Evolutionary conservation across 2,797 vertebrate genomes (phyloP), one percentile per base, ranked within the genome.

Genomic region (Strix occidentalis): DNA sequence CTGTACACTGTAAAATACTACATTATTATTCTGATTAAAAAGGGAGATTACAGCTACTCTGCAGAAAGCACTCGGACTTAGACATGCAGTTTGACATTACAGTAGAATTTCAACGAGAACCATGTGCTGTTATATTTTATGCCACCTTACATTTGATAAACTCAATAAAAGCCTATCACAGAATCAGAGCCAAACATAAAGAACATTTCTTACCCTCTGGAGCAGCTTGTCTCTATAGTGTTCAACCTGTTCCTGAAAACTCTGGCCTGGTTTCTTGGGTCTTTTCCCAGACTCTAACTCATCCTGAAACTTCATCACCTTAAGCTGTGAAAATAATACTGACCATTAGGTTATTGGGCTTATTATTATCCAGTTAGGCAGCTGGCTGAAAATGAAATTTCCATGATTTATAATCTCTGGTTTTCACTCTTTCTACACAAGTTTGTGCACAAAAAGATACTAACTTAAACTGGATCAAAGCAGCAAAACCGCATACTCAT

Each of bases 231-330:
- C 99, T 97, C 99, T 98, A 97, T 99, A 99, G 95, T 99, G 99
- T 97, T 99, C 99, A 97, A 99, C 99, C 98, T 99, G 99, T 89
- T 99, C 99, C 97, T 99, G 99, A 97, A 99, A 98, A 96, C 98
- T 99, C 96, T 99, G 99, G 75, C 99, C 99, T 51, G 99, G 98
- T 92, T 99, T 99, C 97, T 99, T 99, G 68, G 99, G 99, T 95
- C 99, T 98, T 98, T 99, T 99, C 64, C 99, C 99, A 90, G 98
- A 99, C 93, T 99, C 99, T 89, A 99, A 97, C 97, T 99, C 99
- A 98, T 99, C 99, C 96, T 99, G 99, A 98, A 99, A 99, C 98
- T 99, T 99, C 99, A 99, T 99, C 95, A 99, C 99, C 96, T 99
- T 99, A 76, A 99, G 98, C 99, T 99, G 96, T 77, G 86, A 97